Evolutionary conservation across 2,888 invertebrate genomes (phyloP).

Genomic region (Agrilus biguttatus): DNA sequence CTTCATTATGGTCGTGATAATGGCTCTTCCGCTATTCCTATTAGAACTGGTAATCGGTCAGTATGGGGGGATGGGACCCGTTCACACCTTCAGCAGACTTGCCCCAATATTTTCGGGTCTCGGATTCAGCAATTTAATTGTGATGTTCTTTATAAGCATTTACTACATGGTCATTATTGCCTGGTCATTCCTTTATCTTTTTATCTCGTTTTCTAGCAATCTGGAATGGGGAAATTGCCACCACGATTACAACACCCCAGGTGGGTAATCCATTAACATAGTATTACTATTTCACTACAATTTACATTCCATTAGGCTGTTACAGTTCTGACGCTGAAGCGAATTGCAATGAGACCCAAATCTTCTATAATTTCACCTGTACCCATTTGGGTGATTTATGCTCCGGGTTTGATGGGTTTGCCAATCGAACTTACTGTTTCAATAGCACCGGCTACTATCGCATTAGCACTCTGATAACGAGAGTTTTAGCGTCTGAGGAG

Average conservation of each 20-base stretch:
- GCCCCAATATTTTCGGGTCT: constrained; percentile 77
- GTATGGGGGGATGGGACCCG: constrained; percentile 68
- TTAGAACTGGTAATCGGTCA: constrained; percentile 79
- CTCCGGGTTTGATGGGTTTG: too few relatives aligned
- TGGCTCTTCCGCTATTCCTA: constrained; percentile 78
- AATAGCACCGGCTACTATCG: too few relatives aligned
- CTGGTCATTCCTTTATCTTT: constrained; percentile 71
- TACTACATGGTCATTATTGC: constrained; percentile 79
- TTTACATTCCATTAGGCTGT: too few relatives aligned
- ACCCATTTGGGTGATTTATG: too few relatives aligned
- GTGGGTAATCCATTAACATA: too few relatives aligned
- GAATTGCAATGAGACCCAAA: too few relatives aligned
- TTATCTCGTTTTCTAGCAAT: constrained; percentile 47
- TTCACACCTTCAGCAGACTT: constrained; percentile 59
- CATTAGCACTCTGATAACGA: too few relatives aligned
- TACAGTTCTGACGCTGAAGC: too few relatives aligned
- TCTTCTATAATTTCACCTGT: too few relatives aligned
- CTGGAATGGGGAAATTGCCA: constrained; percentile 68
- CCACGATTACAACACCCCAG: constrained; percentile 66
- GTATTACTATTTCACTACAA: too few relatives aligned
- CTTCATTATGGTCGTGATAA: constrained; percentile 61
- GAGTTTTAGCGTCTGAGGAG: too few relatives aligned
- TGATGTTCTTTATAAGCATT: not conserved
- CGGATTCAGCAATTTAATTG: constrained; percentile 3
- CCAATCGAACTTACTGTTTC: too few relatives aligned